Percentiles rank a stretch among this genome's conserved stretches.
These are phyloP conservation scores for Dugesia japonica DNA, from an alignment of 2,888 invertebrate genomes.

Conservation along the genomic window DNA sequence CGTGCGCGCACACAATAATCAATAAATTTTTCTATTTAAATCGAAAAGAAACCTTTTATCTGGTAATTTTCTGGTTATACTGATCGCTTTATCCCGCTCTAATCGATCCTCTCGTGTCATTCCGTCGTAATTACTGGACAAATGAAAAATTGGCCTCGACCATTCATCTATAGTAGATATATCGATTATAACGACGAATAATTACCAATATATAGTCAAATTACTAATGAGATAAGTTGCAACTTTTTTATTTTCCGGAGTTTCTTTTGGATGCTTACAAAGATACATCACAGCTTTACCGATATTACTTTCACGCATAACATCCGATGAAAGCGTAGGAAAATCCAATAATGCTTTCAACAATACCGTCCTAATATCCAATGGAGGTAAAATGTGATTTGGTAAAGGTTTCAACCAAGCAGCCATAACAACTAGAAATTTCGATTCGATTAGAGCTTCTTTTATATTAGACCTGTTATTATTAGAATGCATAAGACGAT, in stretches of 20 bases:
- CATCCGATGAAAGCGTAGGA: constrained; percentile 69
- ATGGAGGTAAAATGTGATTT: constrained; percentile 79
- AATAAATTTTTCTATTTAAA: neutral
- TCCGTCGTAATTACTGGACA: constrained; percentile 73
- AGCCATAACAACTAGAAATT: constrained; percentile 52
- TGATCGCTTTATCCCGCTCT: constrained; percentile 74
- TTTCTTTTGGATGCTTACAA: constrained; percentile 93
- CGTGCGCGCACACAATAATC: neutral
- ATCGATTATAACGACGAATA: neutral
- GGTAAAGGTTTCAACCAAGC: constrained; percentile 98
- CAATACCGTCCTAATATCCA: constrained; percentile 74
- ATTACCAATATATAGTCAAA: constrained; percentile 35
- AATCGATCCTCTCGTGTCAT: constrained; percentile 79
- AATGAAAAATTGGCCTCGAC: constrained; percentile 90
- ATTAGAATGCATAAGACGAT: no score
- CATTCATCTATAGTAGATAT: constrained; percentile 57
- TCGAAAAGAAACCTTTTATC: neutral
- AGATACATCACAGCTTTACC: constrained; percentile 98
- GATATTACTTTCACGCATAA: constrained; percentile 82
- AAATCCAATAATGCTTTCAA: constrained; percentile 58
- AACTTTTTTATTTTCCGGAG: constrained; percentile 70
- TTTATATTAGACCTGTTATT: neutral
- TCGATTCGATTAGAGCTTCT: constrained; percentile 77
- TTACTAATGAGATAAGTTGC: constrained; percentile 74
- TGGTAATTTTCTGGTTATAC: constrained; percentile 49